Evolutionary conservation across 2,797 vertebrate species (phyloP), one percentile per base, ranked within the genome.

Genomic region (Gallinago solitaria): DNA sequence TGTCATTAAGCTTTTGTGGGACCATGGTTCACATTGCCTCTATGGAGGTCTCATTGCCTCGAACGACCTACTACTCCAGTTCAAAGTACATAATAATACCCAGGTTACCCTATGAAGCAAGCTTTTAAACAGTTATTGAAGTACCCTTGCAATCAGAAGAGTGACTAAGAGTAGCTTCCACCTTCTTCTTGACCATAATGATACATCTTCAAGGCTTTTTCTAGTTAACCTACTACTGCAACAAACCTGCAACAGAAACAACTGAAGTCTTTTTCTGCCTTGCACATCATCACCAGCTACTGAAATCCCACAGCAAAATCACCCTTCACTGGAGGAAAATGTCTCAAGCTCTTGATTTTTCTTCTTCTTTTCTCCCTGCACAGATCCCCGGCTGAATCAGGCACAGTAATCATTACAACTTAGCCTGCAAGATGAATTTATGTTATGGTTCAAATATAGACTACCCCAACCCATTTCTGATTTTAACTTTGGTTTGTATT

Each of bases 1-100:
- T 95, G 85, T 86, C 92, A 68, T 81, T 78, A 87, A 43, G 60
- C 59, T 89, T 92, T 78, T 70, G 71, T 89, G 79, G 90, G 69
- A 89, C 85, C 69, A 59, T 57, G 45, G 61, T 74, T 96, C 85
- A 61, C 57, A 74, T 60, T 89, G 83, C 61, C 84, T 83, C 74
- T 60, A 21, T 17, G 50, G 75, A 96, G 78, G 81, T 69, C 78
- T 89, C 89, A 65, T 91, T 70, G 83, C 60, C 70, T 93, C 89
- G 63, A 53, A 60, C 68, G 85, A 94, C 83, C 89, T 87, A 32
- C 12, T 37, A 71, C 25, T 23, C 43, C 48, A 56, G 51, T 91
- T 81, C 96, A 32, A 79, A 93, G 23, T 7, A 41, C 7, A 3
- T 15, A 63, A 63, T 61, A n/a, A 70, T 64, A n/a, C 23, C 11